Evolutionary conservation across 2,113 vertebrate species (phyloP).

Genomic region (Scatophagus argus): DNA sequence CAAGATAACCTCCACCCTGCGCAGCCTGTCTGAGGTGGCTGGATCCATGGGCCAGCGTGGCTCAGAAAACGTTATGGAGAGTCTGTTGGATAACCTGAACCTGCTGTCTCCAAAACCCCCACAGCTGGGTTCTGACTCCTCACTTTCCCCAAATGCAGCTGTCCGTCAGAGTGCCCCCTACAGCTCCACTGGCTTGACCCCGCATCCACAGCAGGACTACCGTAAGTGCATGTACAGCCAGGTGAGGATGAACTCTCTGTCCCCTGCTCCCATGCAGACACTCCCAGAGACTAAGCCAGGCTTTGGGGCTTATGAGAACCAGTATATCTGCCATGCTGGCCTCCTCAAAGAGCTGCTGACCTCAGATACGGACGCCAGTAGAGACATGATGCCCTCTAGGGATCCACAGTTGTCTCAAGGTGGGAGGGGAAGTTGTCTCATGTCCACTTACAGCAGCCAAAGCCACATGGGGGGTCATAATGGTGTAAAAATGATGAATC

Average conservation of each 20-base stretch:
- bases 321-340: slow-evolving; percentile 88
- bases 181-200: slow-evolving; percentile 84
- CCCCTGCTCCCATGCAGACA: slow-evolving; percentile 89
- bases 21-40: slow-evolving; percentile 94
- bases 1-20: slow-evolving; percentile 91
- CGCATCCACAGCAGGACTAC: slow-evolving; percentile 88
- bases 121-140: slow-evolving; percentile 81
- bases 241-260: slow-evolving; percentile 86
- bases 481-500: slow-evolving; percentile 87
- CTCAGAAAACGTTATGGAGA: slow-evolving; percentile 93
- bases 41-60: slow-evolving; percentile 78
- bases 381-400: slow-evolving; percentile 86
- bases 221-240: slow-evolving; percentile 90
- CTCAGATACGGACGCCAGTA: slow-evolving; percentile 87
- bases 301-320: slow-evolving; percentile 86
- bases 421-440: slow-evolving; percentile 70
- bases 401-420: slow-evolving; percentile 86
- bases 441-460: slow-evolving; percentile 72
- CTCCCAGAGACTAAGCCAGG: slow-evolving; percentile 88
- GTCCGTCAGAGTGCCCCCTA: slow-evolving; percentile 91
- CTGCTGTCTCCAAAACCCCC: slow-evolving; percentile 91
- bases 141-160: slow-evolving; percentile 87
- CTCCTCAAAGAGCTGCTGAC: slow-evolving; percentile 95
- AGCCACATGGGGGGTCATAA: slow-evolving; percentile 78
- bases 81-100: slow-evolving; percentile 94